A percentile compares a stretch with the other conserved stretches of the same genome.
These are phyloP conservation scores for Incurvaria masculella DNA, from an alignment of 2,888 invertebrate species.

Conservation along the genomic window DNA sequence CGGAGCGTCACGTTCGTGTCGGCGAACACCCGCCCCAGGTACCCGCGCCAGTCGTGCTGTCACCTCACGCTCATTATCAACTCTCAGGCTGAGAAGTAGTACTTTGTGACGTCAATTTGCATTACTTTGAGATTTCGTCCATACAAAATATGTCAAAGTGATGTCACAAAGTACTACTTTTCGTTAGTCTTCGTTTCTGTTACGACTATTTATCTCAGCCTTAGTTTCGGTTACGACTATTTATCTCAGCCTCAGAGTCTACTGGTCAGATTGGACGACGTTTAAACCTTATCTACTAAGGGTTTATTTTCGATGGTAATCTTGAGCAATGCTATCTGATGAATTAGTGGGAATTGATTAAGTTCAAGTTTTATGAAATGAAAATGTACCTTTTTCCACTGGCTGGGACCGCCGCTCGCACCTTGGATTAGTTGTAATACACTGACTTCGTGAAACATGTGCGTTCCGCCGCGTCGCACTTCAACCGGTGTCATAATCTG, in stretches of 20 bases:
- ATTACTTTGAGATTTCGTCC: too few relatives aligned
- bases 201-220: too few relatives aligned
- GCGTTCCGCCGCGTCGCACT: conserved; percentile 58
- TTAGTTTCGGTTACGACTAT: too few relatives aligned
- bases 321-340: too few relatives aligned
- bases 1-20: conserved; percentile 55
- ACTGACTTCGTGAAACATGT: conserved; percentile 62
- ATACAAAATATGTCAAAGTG: too few relatives aligned
- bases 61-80: conserved; percentile 10
- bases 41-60: conserved; percentile 64
- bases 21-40: conserved; percentile 56
- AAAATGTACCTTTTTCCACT: conserved; percentile 50
- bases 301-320: background rate
- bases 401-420: conserved; percentile 41
- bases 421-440: conserved; percentile 52
- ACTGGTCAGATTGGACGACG: background rate
- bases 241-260: too few relatives aligned
- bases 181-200: too few relatives aligned
- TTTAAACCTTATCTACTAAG: background rate
- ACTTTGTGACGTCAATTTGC: too few relatives aligned
- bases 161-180: too few relatives aligned
- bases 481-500: conserved; percentile 65
- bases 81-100: background rate
- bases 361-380: too few relatives aligned
- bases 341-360: too few relatives aligned